A percentile compares a stretch with the other conserved stretches of the same genome.
Conservation (phyloP, 2,113 vertebrate species). For the Alectura lathami region DNA sequence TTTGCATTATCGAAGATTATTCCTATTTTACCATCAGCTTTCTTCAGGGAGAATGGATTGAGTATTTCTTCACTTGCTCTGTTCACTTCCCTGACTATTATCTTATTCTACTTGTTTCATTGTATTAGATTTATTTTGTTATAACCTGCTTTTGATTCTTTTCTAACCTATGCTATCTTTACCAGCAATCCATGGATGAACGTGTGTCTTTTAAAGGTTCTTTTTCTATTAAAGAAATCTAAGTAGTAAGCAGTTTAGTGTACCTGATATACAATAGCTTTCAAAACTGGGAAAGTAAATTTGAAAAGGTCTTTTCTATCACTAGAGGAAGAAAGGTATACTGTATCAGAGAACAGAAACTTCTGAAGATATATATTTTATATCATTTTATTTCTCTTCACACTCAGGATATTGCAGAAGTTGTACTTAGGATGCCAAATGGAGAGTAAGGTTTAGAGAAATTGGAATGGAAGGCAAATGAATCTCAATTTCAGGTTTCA, state of each 20-base stretch:
- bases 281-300: constrained; percentile 23
- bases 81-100: background rate
- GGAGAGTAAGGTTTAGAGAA: background rate
- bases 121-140: constrained; percentile 7
- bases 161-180: background rate
- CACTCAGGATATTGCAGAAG: background rate
- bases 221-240: constrained; percentile 32
- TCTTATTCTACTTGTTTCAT: background rate
- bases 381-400: constrained; percentile 18
- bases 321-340: background rate
- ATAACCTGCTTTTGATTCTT: background rate
- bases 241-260: constrained; percentile 8
- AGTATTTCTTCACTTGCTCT: background rate
- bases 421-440: constrained; percentile 28
- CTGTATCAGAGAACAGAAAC: background rate
- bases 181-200: background rate
- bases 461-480: background rate
- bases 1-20: background rate
- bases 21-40: background rate
- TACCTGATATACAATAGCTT: constrained; percentile 4
- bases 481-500: background rate
- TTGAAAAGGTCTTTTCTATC: background rate
- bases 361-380: constrained; percentile 7
- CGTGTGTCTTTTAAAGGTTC: constrained; percentile 18
- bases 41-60: background rate